Percentiles rank a stretch among this genome's conserved stretches.
phyloP scores from a whole-genome alignment of 2,888 invertebrate genomes.

The Globia sparganii region DNA sequence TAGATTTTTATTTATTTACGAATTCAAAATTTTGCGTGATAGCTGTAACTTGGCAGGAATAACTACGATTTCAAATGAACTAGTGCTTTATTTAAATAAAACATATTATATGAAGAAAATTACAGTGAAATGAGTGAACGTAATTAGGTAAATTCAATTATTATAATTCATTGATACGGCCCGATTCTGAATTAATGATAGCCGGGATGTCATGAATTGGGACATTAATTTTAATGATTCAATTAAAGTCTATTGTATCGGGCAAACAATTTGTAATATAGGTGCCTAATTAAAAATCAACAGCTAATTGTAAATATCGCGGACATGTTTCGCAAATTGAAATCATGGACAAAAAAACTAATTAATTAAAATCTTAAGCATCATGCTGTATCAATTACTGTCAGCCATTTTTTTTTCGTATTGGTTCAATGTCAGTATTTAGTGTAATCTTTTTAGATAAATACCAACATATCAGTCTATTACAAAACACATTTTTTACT shows the following conservation, averaged over 20 bases:
- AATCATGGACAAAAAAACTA: constrained; percentile 16
- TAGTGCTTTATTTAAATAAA: neutral
- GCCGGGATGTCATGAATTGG: neutral
- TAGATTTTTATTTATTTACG: neutral
- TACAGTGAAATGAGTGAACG: neutral
- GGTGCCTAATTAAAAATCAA: constrained; percentile 22
- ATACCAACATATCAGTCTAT: constrained; percentile 6
- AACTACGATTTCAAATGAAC: neutral
- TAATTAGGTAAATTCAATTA: constrained; percentile 18
- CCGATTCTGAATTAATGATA: constrained; percentile 19
- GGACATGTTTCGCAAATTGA: constrained; percentile 9
- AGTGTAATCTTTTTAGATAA: constrained; percentile 16
- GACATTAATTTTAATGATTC: constrained; percentile 10
- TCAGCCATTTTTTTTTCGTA: neutral
- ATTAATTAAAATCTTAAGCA: constrained; percentile 14
- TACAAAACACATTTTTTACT: constrained; percentile 42
- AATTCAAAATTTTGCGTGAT: neutral
- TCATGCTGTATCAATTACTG: constrained; percentile 28
- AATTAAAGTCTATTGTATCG: neutral
- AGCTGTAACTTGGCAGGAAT: neutral
- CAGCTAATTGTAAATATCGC: constrained; percentile 22
- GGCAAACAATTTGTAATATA: constrained; percentile 5
- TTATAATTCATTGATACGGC: constrained; percentile 14
- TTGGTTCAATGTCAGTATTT: neutral
- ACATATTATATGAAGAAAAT: neutral